These are phyloP conservation scores for Onthophagus taurus DNA, from an alignment of 1,140 invertebrate species.

Conservation along the genomic window DNA sequence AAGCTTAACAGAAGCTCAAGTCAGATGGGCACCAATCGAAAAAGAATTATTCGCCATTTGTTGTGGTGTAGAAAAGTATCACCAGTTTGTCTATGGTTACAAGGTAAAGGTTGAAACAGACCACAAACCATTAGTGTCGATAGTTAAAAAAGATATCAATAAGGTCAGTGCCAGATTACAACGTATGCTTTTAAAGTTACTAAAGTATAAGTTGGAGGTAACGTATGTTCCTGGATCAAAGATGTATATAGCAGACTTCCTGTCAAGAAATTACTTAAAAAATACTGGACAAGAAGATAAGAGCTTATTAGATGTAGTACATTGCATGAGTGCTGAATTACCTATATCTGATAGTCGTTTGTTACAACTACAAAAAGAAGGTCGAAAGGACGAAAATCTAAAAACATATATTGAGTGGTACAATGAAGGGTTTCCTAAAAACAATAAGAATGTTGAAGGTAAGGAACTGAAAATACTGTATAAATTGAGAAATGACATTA, in stretches of 20 bases:
- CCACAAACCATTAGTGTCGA: not conserved
- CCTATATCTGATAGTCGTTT: not conserved
- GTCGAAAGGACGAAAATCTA: not conserved
- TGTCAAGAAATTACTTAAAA: no score
- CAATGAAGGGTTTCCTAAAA: conserved; percentile 33
- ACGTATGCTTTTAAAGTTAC: not conserved
- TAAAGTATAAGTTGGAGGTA: no score
- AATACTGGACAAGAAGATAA: no score
- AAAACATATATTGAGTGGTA: not conserved
- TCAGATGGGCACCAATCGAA: not conserved
- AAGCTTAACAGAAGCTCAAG: not conserved
- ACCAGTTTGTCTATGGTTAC: not conserved
- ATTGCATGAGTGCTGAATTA: not conserved
- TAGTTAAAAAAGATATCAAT: not conserved
- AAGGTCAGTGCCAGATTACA: not conserved
- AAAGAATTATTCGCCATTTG: conserved; percentile 5
- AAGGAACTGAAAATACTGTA: conserved; percentile 13
- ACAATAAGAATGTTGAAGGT: conserved; percentile 20
- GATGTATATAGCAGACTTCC: no score
- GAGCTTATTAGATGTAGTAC: no score
- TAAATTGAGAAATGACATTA: conserved; percentile 17
- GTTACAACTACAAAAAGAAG: not conserved
- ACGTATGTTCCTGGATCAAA: not conserved
- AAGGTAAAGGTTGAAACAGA: not conserved
- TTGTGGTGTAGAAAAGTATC: not conserved